Evolutionary conservation across 2,797 vertebrate species (phyloP), one percentile per base, ranked within the genome.

Genomic region (Bradypus variegatus): DNA sequence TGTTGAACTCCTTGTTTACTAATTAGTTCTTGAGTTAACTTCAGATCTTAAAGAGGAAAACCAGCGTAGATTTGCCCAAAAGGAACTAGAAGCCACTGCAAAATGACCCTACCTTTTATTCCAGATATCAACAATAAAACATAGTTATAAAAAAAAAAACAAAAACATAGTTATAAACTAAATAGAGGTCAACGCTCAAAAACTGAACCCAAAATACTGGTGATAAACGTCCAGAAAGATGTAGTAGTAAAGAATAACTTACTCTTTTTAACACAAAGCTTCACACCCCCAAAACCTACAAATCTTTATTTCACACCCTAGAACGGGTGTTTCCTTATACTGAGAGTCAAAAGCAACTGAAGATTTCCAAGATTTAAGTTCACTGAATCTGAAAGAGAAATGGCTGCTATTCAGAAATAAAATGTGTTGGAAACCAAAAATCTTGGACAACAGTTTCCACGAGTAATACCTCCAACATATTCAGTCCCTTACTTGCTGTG

Each of bases 11-110:
- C 36, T 84, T 80, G 41, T 33, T 92, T 81, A 80, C 58, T 65
- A 41, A 75, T 81, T 88, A 89, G 76, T 62, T 85, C n/a, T 58
- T 19, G 16, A 18, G 65, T 81, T 84, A 94, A 94, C 36, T 89
- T 69, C 41, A 36, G 80, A 33, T 31, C 41, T 80, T 64, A 72
- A 89, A 58, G 29, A 69, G 33, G 65, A 70, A 93, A 80, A 90
- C 5, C 78, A 58, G 31, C 79, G 5, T 50, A 23, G 8, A 81
- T 64, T 6, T 84, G 36, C n/a, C 55, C 41, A 29, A 70, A 31
- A 94, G 62, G 38, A 78, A 79, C 33, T 55, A 83, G 7, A 31
- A 72, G 21, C 38, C 27, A 90, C 14, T 29, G 27, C 64, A 93
- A 92, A 95, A 2, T 48, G 38, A 76, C 29, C 13, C 70, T 55